phyloP scores from a whole-genome alignment of 2,888 invertebrate genomes.

The Cephus rjabovi region DNA sequence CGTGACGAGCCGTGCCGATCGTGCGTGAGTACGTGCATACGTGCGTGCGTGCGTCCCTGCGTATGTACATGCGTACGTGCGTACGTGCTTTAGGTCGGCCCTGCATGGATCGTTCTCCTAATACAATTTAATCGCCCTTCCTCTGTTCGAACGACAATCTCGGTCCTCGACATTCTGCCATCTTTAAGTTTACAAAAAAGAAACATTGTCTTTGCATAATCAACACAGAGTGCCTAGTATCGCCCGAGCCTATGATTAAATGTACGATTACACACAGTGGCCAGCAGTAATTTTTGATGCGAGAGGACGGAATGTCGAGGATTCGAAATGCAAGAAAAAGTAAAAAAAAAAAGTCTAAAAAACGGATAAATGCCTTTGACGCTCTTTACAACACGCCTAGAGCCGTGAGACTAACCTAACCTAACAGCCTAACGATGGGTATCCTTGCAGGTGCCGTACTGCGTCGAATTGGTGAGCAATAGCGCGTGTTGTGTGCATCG shows the following conservation, averaged over 20 bases:
- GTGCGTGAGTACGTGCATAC: not conserved
- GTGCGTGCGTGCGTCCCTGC: not conserved
- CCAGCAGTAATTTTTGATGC: not conserved
- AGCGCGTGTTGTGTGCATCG: conserved; percentile 95
- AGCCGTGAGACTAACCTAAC: conserved; percentile 51
- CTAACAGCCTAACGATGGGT: conserved; percentile 64
- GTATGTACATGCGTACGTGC: conserved; percentile 28
- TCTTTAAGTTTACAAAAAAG: not conserved
- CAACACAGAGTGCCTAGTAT: not conserved
- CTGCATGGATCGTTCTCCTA: conserved; percentile 57
- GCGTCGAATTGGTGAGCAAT: conserved; percentile 95
- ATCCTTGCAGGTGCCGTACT: conserved; percentile 86
- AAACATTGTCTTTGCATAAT: not conserved
- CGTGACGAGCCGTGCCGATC: conserved; percentile 1
- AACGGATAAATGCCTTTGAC: not conserved
- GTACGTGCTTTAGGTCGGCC: conserved; percentile 62
- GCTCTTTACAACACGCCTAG: conserved; percentile 1
- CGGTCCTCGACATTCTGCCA: not conserved
- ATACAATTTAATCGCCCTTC: not conserved
- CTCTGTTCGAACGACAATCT: not conserved
- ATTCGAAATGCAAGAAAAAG: not conserved
- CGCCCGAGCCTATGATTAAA: not conserved
- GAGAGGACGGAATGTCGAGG: not conserved
- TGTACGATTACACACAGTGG: not conserved
- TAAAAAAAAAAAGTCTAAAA: not conserved